phyloP scores from a whole-genome alignment of 1,140 invertebrate genomes.

The Brachionus angularis region DNA sequence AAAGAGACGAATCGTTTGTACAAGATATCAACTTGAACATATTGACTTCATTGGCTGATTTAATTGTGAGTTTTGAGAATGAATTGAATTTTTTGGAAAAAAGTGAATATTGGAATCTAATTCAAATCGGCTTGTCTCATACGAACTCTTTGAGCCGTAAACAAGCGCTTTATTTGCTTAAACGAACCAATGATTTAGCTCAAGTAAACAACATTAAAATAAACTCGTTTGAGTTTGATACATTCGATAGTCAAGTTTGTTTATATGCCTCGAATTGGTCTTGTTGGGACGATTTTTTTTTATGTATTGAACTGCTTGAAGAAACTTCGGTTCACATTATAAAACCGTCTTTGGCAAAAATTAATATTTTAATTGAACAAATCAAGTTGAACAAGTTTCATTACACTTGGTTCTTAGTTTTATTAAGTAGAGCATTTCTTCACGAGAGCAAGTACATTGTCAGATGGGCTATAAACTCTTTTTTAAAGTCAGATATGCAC shows the following conservation, averaged over 20 bases:
- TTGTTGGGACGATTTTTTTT: conserved; percentile 35
- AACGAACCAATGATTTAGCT: conserved; percentile 36
- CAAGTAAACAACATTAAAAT: conserved; percentile 11
- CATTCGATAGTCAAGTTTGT: neutral
- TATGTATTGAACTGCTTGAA: conserved; percentile 32
- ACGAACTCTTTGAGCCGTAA: conserved; percentile 34
- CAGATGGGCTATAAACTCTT: conserved; percentile 16
- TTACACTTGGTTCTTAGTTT: conserved; percentile 13
- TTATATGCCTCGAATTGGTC: conserved; percentile 13
- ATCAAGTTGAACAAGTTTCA: conserved; percentile 30
- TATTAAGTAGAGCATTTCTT: conserved; percentile 23
- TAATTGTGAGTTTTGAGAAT: neutral
- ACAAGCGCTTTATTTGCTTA: conserved; percentile 37
- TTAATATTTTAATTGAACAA: neutral
- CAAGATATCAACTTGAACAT: conserved; percentile 26
- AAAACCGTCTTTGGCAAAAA: neutral
- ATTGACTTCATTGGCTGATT: conserved; percentile 26
- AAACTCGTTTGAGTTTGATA: neutral
- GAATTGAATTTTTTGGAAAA: conserved; percentile 2
- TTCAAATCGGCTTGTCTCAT: conserved; percentile 33
- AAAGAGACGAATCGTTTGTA: conserved; percentile 35
- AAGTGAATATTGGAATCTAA: conserved; percentile 15
- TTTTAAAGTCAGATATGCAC: conserved; percentile 22
- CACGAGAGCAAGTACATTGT: conserved; percentile 37
- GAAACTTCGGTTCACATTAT: conserved; percentile 40